phyloP scores from a whole-genome alignment of 2,888 invertebrate genomes.

The Conops quadrifasciatus region DNA sequence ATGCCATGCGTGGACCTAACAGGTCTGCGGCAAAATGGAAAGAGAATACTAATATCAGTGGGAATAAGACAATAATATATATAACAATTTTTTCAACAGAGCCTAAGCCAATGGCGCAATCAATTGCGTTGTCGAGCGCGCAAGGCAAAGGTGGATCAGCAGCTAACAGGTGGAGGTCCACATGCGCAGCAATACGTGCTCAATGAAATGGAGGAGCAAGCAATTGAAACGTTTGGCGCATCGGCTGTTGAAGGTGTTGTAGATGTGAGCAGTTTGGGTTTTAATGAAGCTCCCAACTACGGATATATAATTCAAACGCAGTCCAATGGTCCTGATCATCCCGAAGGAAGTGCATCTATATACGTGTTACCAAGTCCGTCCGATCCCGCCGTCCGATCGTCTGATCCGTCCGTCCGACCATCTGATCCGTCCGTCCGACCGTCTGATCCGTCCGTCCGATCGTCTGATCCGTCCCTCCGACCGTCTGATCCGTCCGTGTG shows the following conservation, averaged over 20 bases:
- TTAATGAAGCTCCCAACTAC: background rate
- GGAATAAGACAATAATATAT: background rate
- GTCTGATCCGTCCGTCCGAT: background rate
- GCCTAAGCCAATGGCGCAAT: background rate
- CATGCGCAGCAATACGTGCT: background rate
- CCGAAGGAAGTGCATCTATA: no score
- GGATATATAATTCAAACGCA: no score
- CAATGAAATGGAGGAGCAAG: background rate
- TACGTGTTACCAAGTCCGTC: no score
- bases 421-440: no score
- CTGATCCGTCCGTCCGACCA: no score
- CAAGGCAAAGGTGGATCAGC: background rate
- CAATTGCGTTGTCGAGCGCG: slow-evolving; percentile 3
- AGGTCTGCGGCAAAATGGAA: no score
- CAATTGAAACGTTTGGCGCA: background rate
- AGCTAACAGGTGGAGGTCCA: background rate
- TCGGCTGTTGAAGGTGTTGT: background rate
- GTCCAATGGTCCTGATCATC: no score
- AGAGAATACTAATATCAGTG: no score
- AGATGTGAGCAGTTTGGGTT: background rate
- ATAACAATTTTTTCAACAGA: background rate
- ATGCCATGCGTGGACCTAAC: no score
- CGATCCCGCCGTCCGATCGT: no score
- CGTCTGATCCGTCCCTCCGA: no score
- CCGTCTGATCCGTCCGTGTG: no score